Conservation (phyloP, 2,113 vertebrate genomes). For the Narcine bancroftii region DNA sequence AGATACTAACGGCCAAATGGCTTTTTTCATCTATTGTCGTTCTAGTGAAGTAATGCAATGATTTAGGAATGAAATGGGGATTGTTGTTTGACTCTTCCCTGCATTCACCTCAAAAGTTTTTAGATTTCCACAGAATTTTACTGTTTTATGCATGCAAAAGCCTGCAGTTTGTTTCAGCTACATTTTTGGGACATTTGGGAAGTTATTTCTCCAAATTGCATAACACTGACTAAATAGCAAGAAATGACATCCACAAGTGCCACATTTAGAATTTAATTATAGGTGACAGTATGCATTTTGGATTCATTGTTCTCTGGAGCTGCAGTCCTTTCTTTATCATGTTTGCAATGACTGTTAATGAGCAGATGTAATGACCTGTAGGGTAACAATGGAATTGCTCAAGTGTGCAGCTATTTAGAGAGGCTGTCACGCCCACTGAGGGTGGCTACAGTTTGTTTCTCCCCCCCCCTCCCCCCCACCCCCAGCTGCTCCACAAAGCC, state of each 20-base stretch:
- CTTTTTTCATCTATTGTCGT: background rate
- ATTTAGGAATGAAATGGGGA: background rate
- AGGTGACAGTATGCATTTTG: constrained; percentile 52
- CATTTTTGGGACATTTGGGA: background rate
- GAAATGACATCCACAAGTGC: constrained; percentile 49
- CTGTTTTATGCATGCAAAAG: background rate
- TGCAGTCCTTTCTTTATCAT: constrained; percentile 42
- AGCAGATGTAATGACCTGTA: constrained; percentile 65
- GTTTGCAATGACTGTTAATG: constrained; percentile 50
- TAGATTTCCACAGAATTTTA: background rate
- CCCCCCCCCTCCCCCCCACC: too few species aligned
- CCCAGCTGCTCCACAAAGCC: constrained; percentile 55
- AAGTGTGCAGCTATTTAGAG: constrained; percentile 63
- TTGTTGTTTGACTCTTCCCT: background rate
- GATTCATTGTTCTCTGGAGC: constrained; percentile 44
- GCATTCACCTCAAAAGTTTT: background rate
- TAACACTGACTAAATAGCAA: constrained; percentile 41
- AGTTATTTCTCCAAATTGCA: constrained; percentile 11
- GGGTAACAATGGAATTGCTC: constrained; percentile 63
- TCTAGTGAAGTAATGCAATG: background rate
- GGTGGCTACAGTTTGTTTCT: constrained; percentile 59
- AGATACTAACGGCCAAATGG: too few species aligned
- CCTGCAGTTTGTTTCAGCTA: background rate
- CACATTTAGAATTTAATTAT: constrained; percentile 58
- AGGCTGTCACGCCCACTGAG: constrained; percentile 57